Conservation (phyloP, 2,888 invertebrate genomes). For the Agriopis marginaria region DNA sequence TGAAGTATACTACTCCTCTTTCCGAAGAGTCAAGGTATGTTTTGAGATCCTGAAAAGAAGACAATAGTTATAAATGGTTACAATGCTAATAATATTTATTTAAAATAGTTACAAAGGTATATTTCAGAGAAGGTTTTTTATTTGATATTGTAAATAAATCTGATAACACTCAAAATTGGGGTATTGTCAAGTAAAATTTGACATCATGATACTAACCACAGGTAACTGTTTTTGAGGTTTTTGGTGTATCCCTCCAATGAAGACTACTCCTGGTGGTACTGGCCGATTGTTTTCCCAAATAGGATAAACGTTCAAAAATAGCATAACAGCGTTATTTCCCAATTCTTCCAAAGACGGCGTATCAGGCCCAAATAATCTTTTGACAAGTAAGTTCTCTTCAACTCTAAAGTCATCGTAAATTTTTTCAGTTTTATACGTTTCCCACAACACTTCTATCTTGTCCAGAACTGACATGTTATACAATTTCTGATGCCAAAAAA, state of each 20-base stretch:
- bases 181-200: neutral
- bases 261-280: conserved; percentile 67
- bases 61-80: neutral
- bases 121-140: too few relatives aligned
- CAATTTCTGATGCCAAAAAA: conserved; percentile 20
- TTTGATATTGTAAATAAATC: too few relatives aligned
- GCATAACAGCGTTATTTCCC: conserved; percentile 60
- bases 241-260: conserved; percentile 73
- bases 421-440: conserved; percentile 1
- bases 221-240: conserved; percentile 67
- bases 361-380: conserved; percentile 51
- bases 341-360: conserved; percentile 50
- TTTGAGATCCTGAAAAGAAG: conserved; percentile 62
- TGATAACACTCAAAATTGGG: too few relatives aligned
- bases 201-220: conserved; percentile 53
- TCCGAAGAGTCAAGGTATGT: conserved; percentile 66
- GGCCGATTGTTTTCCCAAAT: conserved; percentile 66
- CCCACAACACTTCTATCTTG: conserved; percentile 41
- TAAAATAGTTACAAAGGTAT: too few relatives aligned
- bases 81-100: too few relatives aligned
- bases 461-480: conserved; percentile 40
- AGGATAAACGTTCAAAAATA: conserved; percentile 72
- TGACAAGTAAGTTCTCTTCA: conserved; percentile 40
- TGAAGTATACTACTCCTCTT: conserved; percentile 76
- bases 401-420: neutral